Conservation (phyloP, 2,113 vertebrate genomes). For the Calonectris borealis region DNA sequence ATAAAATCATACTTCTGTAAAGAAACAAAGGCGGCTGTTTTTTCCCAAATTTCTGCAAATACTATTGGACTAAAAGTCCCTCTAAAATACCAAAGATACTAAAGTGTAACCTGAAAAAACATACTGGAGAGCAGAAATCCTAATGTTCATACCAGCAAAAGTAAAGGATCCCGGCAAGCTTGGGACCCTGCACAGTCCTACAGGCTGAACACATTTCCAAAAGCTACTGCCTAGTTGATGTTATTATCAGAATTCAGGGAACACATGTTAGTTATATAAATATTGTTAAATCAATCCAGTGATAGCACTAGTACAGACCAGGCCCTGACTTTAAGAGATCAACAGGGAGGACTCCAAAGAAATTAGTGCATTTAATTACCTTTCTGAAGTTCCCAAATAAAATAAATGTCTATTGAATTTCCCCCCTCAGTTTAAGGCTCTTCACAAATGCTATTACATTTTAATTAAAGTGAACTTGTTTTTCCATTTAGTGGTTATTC, state of each 20-base stretch:
- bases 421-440: neutral
- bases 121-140: neutral
- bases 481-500: constrained; percentile 4
- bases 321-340: neutral
- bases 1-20: neutral
- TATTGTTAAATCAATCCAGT: constrained; percentile 11
- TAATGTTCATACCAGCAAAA: neutral
- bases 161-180: neutral
- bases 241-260: neutral
- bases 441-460: constrained; percentile 29
- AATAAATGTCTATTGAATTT: constrained; percentile 32
- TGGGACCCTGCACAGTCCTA: neutral
- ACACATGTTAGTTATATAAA: neutral
- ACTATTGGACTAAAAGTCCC: neutral
- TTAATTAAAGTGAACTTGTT: constrained; percentile 40
- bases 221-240: neutral
- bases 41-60: neutral
- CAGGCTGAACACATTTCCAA: neutral
- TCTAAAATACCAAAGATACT: neutral
- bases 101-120: neutral
- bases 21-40: neutral
- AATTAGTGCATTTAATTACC: constrained; percentile 43
- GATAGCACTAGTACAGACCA: neutral
- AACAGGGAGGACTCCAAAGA: neutral
- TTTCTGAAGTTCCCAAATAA: constrained; percentile 23